These are phyloP conservation scores for Dicentrarchus labrax DNA, from an alignment of 2,113 vertebrate genomes.

Conservation along the genomic window DNA sequence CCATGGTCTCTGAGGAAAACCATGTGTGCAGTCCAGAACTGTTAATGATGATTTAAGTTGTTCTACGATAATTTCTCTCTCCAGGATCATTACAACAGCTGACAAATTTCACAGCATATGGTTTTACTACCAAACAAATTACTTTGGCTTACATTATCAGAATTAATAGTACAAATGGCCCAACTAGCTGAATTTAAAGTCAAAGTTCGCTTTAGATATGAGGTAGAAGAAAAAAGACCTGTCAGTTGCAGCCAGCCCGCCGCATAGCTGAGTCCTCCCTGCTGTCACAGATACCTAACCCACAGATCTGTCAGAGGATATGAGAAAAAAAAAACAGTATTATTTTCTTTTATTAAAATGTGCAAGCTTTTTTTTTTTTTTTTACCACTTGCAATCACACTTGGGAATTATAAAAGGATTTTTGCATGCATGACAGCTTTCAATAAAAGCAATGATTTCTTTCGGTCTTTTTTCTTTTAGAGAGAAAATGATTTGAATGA, in stretches of 20 bases:
- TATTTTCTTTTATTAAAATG: constrained; percentile 76
- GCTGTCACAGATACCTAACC: constrained; percentile 63
- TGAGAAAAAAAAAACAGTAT: constrained; percentile 70
- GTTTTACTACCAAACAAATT: constrained; percentile 25
- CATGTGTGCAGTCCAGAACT: background rate
- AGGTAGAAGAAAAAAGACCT: constrained; percentile 24
- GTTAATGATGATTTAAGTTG: constrained; percentile 17
- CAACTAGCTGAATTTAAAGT: constrained; percentile 21
- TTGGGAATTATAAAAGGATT: constrained; percentile 61
- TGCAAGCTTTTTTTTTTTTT: constrained; percentile 40
- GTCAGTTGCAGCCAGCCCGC: constrained; percentile 4
- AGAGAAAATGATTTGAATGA: constrained; percentile 30
- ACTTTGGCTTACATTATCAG: constrained; percentile 13
- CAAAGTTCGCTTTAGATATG: constrained; percentile 36
- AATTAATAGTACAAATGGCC: constrained; percentile 22
- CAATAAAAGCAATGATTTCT: constrained; percentile 59
- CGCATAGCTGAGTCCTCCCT: constrained; percentile 34
- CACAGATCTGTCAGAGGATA: constrained; percentile 74
- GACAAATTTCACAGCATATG: constrained; percentile 23
- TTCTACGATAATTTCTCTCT: constrained; percentile 18
- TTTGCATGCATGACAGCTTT: constrained; percentile 64
- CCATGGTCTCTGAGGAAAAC: background rate
- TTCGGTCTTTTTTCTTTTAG: constrained; percentile 26
- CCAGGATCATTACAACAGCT: constrained; percentile 34
- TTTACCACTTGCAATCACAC: constrained; percentile 52